Percentiles rank a stretch among this genome's conserved stretches.
These are phyloP conservation scores for Pristionchus entomophagus DNA, from an alignment of 2,888 invertebrate genomes.

Conservation along the genomic window DNA sequence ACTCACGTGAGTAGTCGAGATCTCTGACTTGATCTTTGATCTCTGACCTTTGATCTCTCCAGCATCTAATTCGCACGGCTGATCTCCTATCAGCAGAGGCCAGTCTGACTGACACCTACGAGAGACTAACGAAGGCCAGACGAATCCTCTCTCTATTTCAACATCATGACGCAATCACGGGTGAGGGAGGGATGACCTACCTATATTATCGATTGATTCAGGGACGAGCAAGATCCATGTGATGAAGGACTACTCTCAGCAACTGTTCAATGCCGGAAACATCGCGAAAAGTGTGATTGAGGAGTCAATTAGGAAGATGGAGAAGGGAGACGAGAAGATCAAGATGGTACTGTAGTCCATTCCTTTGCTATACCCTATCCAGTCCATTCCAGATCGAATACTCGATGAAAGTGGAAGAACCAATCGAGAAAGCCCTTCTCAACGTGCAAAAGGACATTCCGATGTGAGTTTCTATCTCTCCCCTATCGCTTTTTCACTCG, in stretches of 20 bases:
- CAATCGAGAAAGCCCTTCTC: constrained; percentile 7
- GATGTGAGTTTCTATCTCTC: constrained; percentile 36
- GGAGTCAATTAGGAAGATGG: neutral
- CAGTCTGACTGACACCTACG: constrained; percentile 1
- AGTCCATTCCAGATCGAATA: constrained; percentile 24
- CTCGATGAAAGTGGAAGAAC: neutral
- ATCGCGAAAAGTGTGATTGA: constrained; percentile 53
- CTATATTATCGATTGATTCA: constrained; percentile 78
- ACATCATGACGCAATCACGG: constrained; percentile 97
- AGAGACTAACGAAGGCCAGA: constrained; percentile 82
- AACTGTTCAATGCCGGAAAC: constrained; percentile 53
- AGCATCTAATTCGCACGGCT: constrained; percentile 60
- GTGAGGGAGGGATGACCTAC: constrained; percentile 76
- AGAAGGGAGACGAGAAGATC: neutral
- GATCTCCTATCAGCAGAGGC: constrained; percentile 56
- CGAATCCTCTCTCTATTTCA: constrained; percentile 89
- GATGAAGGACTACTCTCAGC: constrained; percentile 85
- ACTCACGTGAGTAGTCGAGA: constrained; percentile 79
- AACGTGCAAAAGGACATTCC: neutral
- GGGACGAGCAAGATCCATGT: constrained; percentile 94
- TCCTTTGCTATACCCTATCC: neutral
- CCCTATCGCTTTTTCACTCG: too few species aligned
- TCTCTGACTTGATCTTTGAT: constrained; percentile 7
- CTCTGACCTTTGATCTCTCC: constrained; percentile 41
- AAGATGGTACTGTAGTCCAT: constrained; percentile 9